Percentiles rank a stretch among this genome's conserved stretches.
These are phyloP conservation scores for Melinaea marsaeus DNA, from an alignment of 2,888 invertebrate genomes.

Conservation along the genomic window DNA sequence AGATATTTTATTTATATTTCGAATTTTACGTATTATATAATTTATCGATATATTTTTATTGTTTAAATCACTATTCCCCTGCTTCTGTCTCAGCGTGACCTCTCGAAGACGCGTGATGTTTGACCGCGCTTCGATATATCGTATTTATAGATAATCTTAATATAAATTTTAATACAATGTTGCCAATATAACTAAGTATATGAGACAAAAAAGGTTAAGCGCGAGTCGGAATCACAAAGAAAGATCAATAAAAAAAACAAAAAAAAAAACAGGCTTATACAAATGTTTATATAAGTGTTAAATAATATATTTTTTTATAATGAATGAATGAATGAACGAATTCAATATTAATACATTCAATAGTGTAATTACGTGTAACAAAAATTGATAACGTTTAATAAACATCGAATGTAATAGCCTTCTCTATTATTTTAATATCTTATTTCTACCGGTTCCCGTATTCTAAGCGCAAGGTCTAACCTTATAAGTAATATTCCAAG, in stretches of 20 bases:
- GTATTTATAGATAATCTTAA: constrained; percentile 36
- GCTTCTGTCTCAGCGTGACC: constrained; percentile 71
- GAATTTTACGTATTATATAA: no score
- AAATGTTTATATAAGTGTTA: no score
- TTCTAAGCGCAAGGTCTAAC: background rate
- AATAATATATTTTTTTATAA: no score
- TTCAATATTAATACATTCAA: no score
- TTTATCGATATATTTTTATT: constrained; percentile 21
- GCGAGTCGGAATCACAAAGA: no score
- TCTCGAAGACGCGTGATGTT: constrained; percentile 67
- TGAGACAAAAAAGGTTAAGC: no score
- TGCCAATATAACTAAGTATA: constrained; percentile 6
- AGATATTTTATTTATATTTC: no score
- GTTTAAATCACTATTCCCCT: constrained; percentile 43
- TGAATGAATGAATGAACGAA: no score
- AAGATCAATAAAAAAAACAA: background rate
- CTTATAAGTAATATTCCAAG: constrained; percentile 5
- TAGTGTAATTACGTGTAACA: no score
- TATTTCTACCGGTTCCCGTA: background rate
- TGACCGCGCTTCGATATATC: constrained; percentile 56
- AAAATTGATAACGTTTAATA: no score
- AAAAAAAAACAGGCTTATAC: background rate
- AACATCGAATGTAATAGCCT: no score
- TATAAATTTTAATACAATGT: constrained; percentile 34
- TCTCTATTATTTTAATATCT: background rate